A percentile compares a stretch with the other conserved stretches of the same genome.
Evolutionary conservation across 2,113 vertebrate species (phyloP).

Genomic region (Clarias macrocephalus): DNA sequence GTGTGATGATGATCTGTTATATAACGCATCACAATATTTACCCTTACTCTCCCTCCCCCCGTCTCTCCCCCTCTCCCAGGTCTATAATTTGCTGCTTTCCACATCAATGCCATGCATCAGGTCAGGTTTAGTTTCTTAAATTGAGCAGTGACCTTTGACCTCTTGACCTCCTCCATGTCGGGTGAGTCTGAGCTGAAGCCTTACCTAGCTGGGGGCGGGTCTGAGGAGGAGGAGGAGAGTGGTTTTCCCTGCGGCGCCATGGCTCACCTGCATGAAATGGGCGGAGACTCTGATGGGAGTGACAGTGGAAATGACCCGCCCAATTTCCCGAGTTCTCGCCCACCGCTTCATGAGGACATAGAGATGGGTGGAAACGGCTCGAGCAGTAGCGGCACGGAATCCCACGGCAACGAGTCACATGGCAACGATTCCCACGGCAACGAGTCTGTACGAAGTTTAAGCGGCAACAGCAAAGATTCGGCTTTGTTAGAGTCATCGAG

Average conservation of each 20-base stretch:
- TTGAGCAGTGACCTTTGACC: background rate
- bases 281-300: constrained; percentile 70
- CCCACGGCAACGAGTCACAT: constrained; percentile 77
- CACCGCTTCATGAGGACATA: constrained; percentile 79
- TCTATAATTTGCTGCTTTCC: background rate
- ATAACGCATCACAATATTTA: background rate
- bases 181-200: constrained; percentile 61
- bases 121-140: background rate
- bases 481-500: constrained; percentile 74
- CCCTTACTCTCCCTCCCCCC: background rate
- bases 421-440: constrained; percentile 80
- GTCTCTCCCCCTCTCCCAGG: background rate
- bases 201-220: constrained; percentile 62
- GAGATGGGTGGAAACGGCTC: constrained; percentile 83
- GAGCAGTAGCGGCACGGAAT: constrained; percentile 81
- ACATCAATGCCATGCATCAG: background rate
- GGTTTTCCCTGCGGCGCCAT: constrained; percentile 47
- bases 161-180: constrained; percentile 58
- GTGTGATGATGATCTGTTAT: background rate
- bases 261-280: constrained; percentile 71
- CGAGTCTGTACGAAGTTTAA: constrained; percentile 74
- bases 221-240: constrained; percentile 55
- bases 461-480: constrained; percentile 78
- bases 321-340: constrained; percentile 44
- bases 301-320: constrained; percentile 71